A percentile compares a stretch with the other conserved stretches of the same genome.
Evolutionary conservation across 2,113 vertebrate genomes (phyloP).

Genomic region (Tupaia chinensis): DNA sequence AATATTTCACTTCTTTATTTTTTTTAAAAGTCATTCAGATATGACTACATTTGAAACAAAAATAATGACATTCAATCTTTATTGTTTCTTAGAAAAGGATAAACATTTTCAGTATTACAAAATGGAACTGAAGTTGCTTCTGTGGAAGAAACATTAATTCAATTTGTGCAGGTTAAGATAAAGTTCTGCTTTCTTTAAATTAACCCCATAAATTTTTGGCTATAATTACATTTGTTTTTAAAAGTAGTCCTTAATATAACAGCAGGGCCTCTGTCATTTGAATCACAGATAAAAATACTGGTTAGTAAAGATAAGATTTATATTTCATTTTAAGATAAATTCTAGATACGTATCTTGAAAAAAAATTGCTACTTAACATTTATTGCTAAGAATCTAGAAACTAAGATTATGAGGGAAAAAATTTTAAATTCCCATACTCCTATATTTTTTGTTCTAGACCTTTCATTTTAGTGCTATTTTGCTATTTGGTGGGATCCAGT

Average conservation of each 20-base stretch:
- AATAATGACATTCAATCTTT: constrained; percentile 7
- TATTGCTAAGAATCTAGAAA: constrained; percentile 53
- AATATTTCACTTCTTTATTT: constrained; percentile 41
- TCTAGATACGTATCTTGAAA: constrained; percentile 39
- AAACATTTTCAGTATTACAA: constrained; percentile 48
- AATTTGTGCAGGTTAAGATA: constrained; percentile 3
- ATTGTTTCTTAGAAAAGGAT: constrained; percentile 39
- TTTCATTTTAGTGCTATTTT: constrained; percentile 56
- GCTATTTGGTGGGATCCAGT: not conserved
- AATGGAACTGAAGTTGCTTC: constrained; percentile 32
- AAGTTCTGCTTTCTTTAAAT: constrained; percentile 53
- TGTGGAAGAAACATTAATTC: constrained; percentile 28
- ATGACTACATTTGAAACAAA: constrained; percentile 28
- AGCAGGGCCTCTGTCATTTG: not conserved
- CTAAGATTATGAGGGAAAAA: constrained; percentile 49
- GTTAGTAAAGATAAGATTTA: constrained; percentile 44
- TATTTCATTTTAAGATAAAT: constrained; percentile 54
- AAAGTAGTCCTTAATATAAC: constrained; percentile 54
- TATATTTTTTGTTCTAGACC: not conserved
- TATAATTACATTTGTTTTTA: constrained; percentile 32
- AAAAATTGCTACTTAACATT: constrained; percentile 9
- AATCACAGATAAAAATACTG: constrained; percentile 24
- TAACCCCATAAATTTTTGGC: constrained; percentile 24
- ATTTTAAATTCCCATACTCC: constrained; percentile 42
- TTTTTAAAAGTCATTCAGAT: constrained; percentile 59